Evolutionary conservation across 2,797 vertebrate genomes (phyloP), one percentile per base, ranked within the genome.

Genomic region (Sorex maritimensis): DNA sequence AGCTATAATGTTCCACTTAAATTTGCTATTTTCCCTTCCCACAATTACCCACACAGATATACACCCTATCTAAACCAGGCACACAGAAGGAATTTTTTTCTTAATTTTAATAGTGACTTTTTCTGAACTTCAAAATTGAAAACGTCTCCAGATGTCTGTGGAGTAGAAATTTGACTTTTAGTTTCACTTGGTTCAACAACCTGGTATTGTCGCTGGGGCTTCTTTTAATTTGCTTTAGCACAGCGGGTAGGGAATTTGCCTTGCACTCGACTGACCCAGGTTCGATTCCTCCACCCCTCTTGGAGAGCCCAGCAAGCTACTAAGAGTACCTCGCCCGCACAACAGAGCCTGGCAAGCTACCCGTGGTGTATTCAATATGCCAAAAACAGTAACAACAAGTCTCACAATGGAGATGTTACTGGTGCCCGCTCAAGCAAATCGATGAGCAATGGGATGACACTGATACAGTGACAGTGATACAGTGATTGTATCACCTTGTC

Each of bases 1-100:
- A 19, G 12, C 28, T 46, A 41, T 90, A 72, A 73, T 92, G 89
- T 93, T 83, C 14, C 11, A 67, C 65, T 92, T 85, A 85, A 78
- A 30, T 41, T 81, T 90, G 3, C 46, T 26, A 67, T 73, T 81
- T 55, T 30, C 28, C 38, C 17, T 90, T 90, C 19, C 34, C 19
- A 74, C 65, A 73, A 63, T 61, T 72, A 71, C 9, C 4, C 19
- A 34, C 8, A 52, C 44, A 72, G 71, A 71, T 19, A 38, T 9
- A 3, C 9, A 41, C 46, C 8, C 65, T 41, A 2, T 10, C 71
- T 41, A 80, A 26, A 71, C 28, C n/a, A 77, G 63, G 90, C 0
- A 69, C 28, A n/a, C 14, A 30, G n/a, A 6, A 49, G 74, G 19
- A 81, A 52, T 28, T 61, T 92, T 84, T 84, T 52, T 72, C 81